These are phyloP conservation scores for Laterallus jamaicensis DNA, from an alignment of 2,113 vertebrate genomes.

Conservation along the genomic window DNA sequence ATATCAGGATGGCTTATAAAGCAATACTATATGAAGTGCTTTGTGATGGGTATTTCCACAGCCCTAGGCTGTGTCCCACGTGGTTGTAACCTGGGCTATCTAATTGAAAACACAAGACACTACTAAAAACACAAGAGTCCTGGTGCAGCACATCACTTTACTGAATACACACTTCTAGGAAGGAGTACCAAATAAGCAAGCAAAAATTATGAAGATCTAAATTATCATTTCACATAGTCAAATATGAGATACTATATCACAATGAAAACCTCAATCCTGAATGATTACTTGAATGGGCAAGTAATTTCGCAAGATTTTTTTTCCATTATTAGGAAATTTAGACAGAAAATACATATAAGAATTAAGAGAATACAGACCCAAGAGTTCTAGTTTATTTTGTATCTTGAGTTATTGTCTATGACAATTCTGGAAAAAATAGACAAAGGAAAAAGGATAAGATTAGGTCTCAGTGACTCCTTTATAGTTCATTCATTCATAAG, in stretches of 20 bases:
- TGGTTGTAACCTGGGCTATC: neutral
- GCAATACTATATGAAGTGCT: no score
- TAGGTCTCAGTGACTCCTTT: neutral
- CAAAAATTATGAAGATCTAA: neutral
- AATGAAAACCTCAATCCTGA: neutral
- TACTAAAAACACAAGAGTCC: neutral
- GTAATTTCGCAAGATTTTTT: neutral
- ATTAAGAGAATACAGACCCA: neutral
- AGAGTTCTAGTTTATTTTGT: neutral
- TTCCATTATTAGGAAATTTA: neutral
- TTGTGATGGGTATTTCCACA: neutral
- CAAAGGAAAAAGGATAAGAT: neutral
- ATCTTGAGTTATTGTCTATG: neutral
- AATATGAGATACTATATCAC: neutral
- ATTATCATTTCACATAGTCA: neutral
- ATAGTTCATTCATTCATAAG: neutral
- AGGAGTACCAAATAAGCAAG: neutral
- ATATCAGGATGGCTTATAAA: no score
- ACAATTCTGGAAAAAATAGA: neutral
- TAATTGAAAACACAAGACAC: neutral
- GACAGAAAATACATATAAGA: neutral
- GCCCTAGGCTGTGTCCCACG: neutral
- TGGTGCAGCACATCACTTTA: neutral
- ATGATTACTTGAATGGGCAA: neutral
- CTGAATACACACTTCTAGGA: accelerated